These are phyloP conservation scores for Ctenicera cuprea DNA, from an alignment of 2,888 invertebrate genomes.

Conservation along the genomic window DNA sequence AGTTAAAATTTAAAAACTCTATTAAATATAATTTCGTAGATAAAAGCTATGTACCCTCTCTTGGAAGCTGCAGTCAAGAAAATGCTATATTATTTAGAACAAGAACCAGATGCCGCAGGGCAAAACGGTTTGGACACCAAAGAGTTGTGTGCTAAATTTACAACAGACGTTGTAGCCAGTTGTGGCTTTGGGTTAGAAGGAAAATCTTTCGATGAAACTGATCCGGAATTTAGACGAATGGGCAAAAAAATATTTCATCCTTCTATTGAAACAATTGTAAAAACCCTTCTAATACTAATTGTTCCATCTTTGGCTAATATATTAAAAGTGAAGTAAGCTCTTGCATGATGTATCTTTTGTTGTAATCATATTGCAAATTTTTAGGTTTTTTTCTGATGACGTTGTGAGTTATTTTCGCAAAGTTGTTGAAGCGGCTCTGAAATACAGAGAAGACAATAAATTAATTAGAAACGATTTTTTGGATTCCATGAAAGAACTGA, in stretches of 20 bases:
- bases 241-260: slow-evolving; percentile 65
- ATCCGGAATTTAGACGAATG: slow-evolving; percentile 63
- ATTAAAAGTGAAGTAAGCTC: slow-evolving; percentile 54
- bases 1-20: no score
- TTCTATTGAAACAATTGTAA: slow-evolving; percentile 56
- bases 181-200: slow-evolving; percentile 71
- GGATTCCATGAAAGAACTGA: slow-evolving; percentile 68
- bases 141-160: slow-evolving; percentile 69
- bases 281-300: slow-evolving; percentile 56
- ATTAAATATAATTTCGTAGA: slow-evolving; percentile 56
- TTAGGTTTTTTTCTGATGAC: slow-evolving; percentile 58
- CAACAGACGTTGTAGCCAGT: slow-evolving; percentile 71
- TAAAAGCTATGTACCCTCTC: slow-evolving; percentile 72
- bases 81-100: slow-evolving; percentile 67
- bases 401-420: slow-evolving; percentile 65
- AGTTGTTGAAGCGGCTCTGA: slow-evolving; percentile 66
- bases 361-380: no score
- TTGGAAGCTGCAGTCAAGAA: slow-evolving; percentile 70
- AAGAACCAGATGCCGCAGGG: slow-evolving; percentile 54
- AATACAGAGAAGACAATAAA: slow-evolving; percentile 68
- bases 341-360: neutral
- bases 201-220: slow-evolving; percentile 64
- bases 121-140: slow-evolving; percentile 70
- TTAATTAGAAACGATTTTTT: slow-evolving; percentile 70
- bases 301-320: slow-evolving; percentile 62